Conservation (phyloP, 2,888 invertebrate species). For the Tineola bisselliella region DNA sequence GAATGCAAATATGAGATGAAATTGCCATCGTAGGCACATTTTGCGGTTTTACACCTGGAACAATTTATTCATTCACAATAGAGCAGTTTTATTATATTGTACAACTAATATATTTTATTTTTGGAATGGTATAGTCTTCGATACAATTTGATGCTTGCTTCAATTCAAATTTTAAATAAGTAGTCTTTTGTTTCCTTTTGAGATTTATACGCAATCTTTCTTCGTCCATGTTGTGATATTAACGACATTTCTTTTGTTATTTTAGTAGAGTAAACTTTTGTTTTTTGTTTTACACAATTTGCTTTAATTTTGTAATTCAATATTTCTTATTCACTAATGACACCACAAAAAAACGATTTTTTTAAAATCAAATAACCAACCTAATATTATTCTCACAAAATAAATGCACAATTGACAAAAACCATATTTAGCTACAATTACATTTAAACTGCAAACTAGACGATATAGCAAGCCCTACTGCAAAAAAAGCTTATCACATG, state of each 20-base stretch:
- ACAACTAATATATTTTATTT: too few relatives aligned
- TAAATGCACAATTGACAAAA: neutral
- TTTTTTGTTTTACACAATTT: too few relatives aligned
- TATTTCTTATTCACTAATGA: neutral
- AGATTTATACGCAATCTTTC: too few relatives aligned
- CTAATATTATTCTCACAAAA: neutral
- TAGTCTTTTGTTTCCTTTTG: too few relatives aligned
- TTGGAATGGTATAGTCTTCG: too few relatives aligned
- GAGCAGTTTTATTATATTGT: neutral
- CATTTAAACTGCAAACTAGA: neutral
- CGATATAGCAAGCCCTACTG: too few relatives aligned
- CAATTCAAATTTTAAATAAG: too few relatives aligned
- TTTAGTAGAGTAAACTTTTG: too few relatives aligned
- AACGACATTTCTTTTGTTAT: too few relatives aligned
- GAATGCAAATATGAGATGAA: constrained; percentile 67
- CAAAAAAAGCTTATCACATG: neutral
- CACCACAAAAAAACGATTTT: neutral
- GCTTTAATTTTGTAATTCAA: too few relatives aligned
- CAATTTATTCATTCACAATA: neutral
- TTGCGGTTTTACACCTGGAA: constrained; percentile 19
- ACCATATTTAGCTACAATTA: neutral
- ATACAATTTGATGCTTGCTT: too few relatives aligned
- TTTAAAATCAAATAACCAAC: neutral
- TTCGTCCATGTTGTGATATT: too few relatives aligned
- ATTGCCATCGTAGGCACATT: constrained; percentile 72